Evolutionary conservation across 1,140 invertebrate genomes (phyloP).

Genomic region (Ceratina japonica): DNA sequence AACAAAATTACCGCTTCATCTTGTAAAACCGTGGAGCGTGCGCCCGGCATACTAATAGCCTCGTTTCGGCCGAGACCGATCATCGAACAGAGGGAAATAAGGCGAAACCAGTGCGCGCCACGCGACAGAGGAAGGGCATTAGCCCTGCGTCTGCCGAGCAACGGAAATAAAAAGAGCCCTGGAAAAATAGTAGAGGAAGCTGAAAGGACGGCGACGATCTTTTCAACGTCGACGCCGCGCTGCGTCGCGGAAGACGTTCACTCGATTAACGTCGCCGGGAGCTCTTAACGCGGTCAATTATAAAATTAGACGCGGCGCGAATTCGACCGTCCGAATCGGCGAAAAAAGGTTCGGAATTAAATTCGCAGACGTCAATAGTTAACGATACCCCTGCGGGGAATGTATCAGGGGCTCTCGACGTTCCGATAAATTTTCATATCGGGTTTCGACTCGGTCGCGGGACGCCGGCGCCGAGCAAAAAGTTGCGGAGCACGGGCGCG

Average conservation of each 20-base stretch:
- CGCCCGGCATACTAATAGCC: not conserved
- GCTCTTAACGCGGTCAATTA: slow-evolving; percentile 8
- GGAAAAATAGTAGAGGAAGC: no score
- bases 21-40: not conserved
- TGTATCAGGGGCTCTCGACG: not conserved
- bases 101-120: not conserved
- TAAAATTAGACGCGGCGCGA: slow-evolving; percentile 8
- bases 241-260: slow-evolving; percentile 1
- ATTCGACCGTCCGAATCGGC: not conserved
- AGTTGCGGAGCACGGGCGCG: slow-evolving; percentile 12
- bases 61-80: not conserved
- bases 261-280: slow-evolving; percentile 8
- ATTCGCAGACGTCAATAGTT: not conserved
- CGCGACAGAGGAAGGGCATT: not conserved
- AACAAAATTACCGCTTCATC: slow-evolving; percentile 7
- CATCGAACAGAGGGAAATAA: not conserved
- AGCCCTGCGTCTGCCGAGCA: not conserved
- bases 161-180: not conserved
- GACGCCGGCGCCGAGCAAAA: not conserved
- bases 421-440: not conserved
- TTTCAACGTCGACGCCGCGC: not conserved
- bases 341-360: not conserved
- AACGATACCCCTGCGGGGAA: no score
- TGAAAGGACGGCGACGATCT: not conserved
- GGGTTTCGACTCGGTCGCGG: no score